Conservation (phyloP, 2,797 vertebrate species). For the Ictinia mississippiensis region DNA sequence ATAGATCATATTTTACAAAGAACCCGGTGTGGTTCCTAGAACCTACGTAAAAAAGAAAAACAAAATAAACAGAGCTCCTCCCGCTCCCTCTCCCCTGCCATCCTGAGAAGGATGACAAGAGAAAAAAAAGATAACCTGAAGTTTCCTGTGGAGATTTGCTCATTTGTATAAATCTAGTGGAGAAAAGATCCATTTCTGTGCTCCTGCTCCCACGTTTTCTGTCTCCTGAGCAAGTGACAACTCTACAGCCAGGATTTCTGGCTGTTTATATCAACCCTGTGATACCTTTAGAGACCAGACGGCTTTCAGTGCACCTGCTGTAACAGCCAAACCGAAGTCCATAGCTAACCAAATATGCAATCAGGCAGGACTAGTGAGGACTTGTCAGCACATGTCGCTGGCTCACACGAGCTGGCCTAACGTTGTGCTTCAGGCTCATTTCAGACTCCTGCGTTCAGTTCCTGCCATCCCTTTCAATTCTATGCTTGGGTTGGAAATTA, state of each 20-base stretch:
- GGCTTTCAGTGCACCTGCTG: not conserved
- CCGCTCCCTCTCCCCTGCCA: no score
- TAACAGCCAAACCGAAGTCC: not conserved
- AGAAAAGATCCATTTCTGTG: not conserved
- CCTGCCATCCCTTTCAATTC: not conserved
- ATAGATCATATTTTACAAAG: not conserved
- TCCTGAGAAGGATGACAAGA: not conserved
- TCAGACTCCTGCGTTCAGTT: not conserved
- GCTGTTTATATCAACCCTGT: not conserved
- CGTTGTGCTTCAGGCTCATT: not conserved
- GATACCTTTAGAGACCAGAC: not conserved
- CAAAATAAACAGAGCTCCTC: not conserved
- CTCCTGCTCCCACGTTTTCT: not conserved
- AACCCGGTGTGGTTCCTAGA: not conserved
- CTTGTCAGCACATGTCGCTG: fast-evolving
- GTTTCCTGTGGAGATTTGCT: not conserved
- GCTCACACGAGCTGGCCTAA: not conserved
- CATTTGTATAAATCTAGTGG: not conserved
- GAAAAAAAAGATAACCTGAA: not conserved
- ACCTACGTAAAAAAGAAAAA: not conserved
- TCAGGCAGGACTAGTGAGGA: not conserved
- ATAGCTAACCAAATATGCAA: not conserved
- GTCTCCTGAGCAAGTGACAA: not conserved
- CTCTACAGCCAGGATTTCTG: not conserved
- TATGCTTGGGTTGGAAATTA: not conserved